Percentiles rank a stretch among this genome's conserved stretches.
Evolutionary conservation across 2,888 invertebrate species (phyloP).

Genomic region (Hoplodrina ambigua): DNA sequence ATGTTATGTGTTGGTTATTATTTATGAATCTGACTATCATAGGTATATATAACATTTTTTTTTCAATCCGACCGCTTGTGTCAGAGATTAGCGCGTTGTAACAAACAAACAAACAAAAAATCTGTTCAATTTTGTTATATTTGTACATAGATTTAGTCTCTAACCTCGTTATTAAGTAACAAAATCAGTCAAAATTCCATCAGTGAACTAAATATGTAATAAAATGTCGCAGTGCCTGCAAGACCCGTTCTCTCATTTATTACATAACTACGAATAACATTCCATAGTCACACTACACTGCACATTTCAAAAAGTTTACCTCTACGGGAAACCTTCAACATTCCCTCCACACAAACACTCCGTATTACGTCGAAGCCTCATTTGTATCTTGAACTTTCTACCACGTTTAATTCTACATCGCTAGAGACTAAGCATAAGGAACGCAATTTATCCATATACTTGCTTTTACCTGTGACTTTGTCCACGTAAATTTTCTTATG

Average conservation of each 20-base stretch:
- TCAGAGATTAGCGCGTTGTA: too few relatives aligned
- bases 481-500: too few relatives aligned
- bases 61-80: too few relatives aligned
- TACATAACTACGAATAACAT: background rate
- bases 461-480: too few relatives aligned
- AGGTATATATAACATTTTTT: too few relatives aligned
- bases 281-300: background rate
- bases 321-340: constrained; percentile 3
- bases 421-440: constrained; percentile 56
- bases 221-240: background rate
- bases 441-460: constrained; percentile 69
- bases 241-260: background rate
- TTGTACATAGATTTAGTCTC: too few relatives aligned
- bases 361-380: constrained; percentile 27
- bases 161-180: too few relatives aligned
- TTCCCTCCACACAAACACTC: constrained; percentile 20
- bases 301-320: constrained; percentile 20
- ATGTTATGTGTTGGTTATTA: too few relatives aligned
- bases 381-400: constrained; percentile 34
- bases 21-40: too few relatives aligned
- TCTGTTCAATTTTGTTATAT: too few relatives aligned
- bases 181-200: background rate
- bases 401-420: constrained; percentile 48
- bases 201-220: background rate
- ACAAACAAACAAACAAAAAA: too few relatives aligned